Evolutionary conservation across 35 echinoderm and acorn worm species (phyloP).

Genomic region (Anneissia japonica): DNA sequence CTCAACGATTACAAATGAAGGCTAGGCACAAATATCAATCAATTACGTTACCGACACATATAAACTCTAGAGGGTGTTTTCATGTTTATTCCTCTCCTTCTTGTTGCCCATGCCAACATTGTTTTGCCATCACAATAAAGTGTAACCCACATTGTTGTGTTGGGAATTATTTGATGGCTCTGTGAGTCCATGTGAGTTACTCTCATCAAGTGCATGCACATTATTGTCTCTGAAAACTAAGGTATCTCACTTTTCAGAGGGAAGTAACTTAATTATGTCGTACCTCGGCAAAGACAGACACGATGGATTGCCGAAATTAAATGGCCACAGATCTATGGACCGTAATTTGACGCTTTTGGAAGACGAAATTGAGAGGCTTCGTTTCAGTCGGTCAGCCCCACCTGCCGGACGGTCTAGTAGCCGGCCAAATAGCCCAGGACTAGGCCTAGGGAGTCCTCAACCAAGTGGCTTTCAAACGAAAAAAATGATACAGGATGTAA

Average conservation of each 20-base stretch:
- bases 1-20: neutral
- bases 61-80: neutral
- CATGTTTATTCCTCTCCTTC: neutral
- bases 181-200: neutral
- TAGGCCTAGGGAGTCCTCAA: neutral
- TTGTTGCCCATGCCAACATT: slow-evolving; percentile 12
- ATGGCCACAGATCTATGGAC: neutral
- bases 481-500: slow-evolving; percentile 88
- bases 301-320: neutral
- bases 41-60: neutral
- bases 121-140: neutral
- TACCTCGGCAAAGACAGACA: neutral
- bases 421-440: neutral
- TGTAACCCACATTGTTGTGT: neutral
- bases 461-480: slow-evolving; percentile 17
- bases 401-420: slow-evolving; percentile 8
- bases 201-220: too few species aligned
- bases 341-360: slow-evolving; percentile 33
- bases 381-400: slow-evolving; percentile 69
- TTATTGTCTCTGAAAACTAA: too few species aligned
- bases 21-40: neutral
- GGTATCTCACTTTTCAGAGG: too few species aligned
- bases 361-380: slow-evolving; percentile 69
- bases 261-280: too few species aligned
- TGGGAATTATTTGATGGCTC: neutral